Evolutionary conservation across 2,888 invertebrate genomes (phyloP).

Genomic region (Ornithoptera alexandrae): DNA sequence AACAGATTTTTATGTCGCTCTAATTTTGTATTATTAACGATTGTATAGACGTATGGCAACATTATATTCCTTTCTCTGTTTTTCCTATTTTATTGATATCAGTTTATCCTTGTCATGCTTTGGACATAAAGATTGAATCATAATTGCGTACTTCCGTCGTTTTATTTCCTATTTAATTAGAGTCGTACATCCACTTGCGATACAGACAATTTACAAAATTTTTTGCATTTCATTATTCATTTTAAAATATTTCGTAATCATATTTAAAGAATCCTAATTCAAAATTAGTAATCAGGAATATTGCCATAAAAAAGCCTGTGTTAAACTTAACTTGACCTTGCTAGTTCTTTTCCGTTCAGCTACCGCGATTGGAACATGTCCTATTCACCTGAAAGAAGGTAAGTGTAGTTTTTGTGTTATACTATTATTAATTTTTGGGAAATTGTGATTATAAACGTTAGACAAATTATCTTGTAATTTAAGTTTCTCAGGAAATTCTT

Average conservation of each 20-base stretch:
- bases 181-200: conserved; percentile 47
- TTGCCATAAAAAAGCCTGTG: conserved; percentile 56
- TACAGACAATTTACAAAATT: conserved; percentile 39
- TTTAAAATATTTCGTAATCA: conserved; percentile 50
- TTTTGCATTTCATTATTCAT: conserved; percentile 46
- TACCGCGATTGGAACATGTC: conserved; percentile 91
- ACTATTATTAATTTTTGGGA: conserved; percentile 46
- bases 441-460: conserved; percentile 38
- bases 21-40: no score
- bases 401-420: conserved; percentile 75
- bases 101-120: conserved; percentile 12
- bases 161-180: conserved; percentile 58
- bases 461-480: conserved; percentile 30
- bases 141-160: conserved; percentile 61
- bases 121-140: conserved; percentile 35
- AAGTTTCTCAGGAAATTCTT: conserved; percentile 25
- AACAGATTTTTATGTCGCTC: background rate
- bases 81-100: background rate
- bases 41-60: background rate
- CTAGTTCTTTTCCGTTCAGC: conserved; percentile 86
- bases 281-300: conserved; percentile 26
- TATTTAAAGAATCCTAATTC: conserved; percentile 35
- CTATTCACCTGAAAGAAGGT: conserved; percentile 89
- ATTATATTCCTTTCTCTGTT: background rate
- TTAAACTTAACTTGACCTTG: conserved; percentile 80